Evolutionary conservation across 2,113 vertebrate genomes (phyloP).

Genomic region (Hyaena hyaena): DNA sequence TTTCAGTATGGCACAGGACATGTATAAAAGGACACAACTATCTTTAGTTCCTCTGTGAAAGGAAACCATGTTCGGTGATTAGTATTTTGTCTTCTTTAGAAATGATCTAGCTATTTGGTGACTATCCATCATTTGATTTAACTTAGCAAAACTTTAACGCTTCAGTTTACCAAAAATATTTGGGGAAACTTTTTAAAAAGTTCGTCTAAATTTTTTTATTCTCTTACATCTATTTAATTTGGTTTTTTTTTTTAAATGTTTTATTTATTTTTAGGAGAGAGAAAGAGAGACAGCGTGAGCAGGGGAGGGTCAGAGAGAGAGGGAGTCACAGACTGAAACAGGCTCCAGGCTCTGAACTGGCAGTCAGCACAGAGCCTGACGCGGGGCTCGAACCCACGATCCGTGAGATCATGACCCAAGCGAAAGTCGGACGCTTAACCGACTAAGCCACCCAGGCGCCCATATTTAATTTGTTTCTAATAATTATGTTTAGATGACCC

Average conservation of each 20-base stretch:
- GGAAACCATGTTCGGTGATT: background rate
- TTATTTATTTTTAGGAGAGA: too few relatives aligned
- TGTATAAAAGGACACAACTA: background rate
- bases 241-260: too few relatives aligned
- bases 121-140: background rate
- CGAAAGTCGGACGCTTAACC: too few relatives aligned
- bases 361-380: too few relatives aligned
- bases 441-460: too few relatives aligned
- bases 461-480: background rate
- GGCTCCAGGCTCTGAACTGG: too few relatives aligned
- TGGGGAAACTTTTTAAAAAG: background rate
- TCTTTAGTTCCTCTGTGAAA: background rate
- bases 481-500: background rate
- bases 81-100: background rate
- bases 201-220: background rate
- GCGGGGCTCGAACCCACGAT: too few relatives aligned
- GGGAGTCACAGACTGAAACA: too few relatives aligned
- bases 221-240: background rate
- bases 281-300: too few relatives aligned
- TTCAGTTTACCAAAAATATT: background rate
- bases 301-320: too few relatives aligned
- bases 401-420: too few relatives aligned
- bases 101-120: background rate
- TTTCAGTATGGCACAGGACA: background rate
- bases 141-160: background rate